phyloP scores from a whole-genome alignment of 2,797 vertebrate species.

The Poecilia picta region DNA sequence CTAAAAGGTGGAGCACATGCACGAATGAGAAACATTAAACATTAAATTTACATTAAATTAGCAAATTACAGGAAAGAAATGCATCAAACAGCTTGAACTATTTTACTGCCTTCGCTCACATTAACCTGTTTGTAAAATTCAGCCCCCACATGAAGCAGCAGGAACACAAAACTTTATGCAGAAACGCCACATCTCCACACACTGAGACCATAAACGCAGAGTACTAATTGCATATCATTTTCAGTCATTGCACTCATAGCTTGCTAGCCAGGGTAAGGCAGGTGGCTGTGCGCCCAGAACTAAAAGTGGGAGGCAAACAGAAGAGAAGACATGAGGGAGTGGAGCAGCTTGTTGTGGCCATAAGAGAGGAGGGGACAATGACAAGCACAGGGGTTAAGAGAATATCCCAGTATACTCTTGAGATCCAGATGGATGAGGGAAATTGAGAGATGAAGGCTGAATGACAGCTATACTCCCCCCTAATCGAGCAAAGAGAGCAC shows the following conservation, averaged over 20 bases:
- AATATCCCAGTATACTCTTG: constrained; percentile 14
- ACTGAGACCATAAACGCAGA: constrained; percentile 28
- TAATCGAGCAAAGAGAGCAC: constrained; percentile 20
- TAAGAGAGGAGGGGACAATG: constrained; percentile 12
- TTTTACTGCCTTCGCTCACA: neutral
- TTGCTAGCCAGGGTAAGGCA: constrained; percentile 62
- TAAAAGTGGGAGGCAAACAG: constrained; percentile 41
- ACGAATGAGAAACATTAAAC: neutral
- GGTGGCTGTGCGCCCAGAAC: constrained; percentile 61
- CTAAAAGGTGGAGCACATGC: constrained; percentile 12
- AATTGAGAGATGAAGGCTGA: constrained; percentile 35
- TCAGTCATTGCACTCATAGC: constrained; percentile 60
- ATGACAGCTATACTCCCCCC: constrained; percentile 29
- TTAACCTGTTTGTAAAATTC: constrained; percentile 5
- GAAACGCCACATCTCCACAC: constrained; percentile 29
- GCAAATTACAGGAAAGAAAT: neutral
- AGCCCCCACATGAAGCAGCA: constrained; percentile 7
- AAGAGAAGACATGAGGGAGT: constrained; percentile 1
- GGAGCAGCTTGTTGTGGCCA: constrained; percentile 26
- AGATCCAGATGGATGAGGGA: constrained; percentile 19
- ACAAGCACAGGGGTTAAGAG: constrained; percentile 31
- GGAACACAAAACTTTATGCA: constrained; percentile 11
- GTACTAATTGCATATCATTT: constrained; percentile 75
- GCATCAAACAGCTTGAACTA: constrained; percentile 12
- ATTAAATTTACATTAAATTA: constrained; percentile 30